A percentile compares a stretch with the other conserved stretches of the same genome.
Evolutionary conservation across 2,797 vertebrate genomes (phyloP).

Genomic region (Gouania willdenowi): DNA sequence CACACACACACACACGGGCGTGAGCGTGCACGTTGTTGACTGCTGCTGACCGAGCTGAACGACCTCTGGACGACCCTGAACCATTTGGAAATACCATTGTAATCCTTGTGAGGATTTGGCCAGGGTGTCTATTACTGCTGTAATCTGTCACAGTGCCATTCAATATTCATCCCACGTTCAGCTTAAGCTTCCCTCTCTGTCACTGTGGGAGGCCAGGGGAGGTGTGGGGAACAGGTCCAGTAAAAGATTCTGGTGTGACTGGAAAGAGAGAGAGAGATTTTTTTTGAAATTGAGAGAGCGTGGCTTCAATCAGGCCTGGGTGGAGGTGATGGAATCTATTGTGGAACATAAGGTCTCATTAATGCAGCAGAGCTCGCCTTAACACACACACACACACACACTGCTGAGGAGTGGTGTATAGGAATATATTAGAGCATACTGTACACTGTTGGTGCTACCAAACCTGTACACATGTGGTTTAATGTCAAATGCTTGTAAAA

Average conservation of each 20-base stretch:
- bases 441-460: no score
- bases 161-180: slow-evolving; percentile 69
- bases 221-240: slow-evolving; percentile 15
- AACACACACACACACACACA: slow-evolving; percentile 30
- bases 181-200: slow-evolving; percentile 73
- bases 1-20: no score
- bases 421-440: no score
- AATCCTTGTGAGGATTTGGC: slow-evolving; percentile 77
- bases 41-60: slow-evolving; percentile 28
- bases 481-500: no score
- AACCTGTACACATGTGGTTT: no score
- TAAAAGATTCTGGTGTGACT: slow-evolving; percentile 42
- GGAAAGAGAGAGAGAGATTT: slow-evolving; percentile 7
- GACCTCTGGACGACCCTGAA: slow-evolving; percentile 68
- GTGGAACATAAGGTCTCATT: slow-evolving; percentile 62
- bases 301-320: slow-evolving; percentile 70
- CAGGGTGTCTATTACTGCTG: slow-evolving; percentile 75
- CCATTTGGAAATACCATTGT: slow-evolving; percentile 72
- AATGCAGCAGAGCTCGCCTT: slow-evolving; percentile 61
- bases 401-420: no score
- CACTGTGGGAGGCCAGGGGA: slow-evolving; percentile 17
- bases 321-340: slow-evolving; percentile 58
- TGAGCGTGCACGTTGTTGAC: no score
- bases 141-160: slow-evolving; percentile 76
- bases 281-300: slow-evolving; percentile 64